Evolutionary conservation across 2,797 vertebrate species (phyloP).

Genomic region (Sebastes vulpes): DNA sequence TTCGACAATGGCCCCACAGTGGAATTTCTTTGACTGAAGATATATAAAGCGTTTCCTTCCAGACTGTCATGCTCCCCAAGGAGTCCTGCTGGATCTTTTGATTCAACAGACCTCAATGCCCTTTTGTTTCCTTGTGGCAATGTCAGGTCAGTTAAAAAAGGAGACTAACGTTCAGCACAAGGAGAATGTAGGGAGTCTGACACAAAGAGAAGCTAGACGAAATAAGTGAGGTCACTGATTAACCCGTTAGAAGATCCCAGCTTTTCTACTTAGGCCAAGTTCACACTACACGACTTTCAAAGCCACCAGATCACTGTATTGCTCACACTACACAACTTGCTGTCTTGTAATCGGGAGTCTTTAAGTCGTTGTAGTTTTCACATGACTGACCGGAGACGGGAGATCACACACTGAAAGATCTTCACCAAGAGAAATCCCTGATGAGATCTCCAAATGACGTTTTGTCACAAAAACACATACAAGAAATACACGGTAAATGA

Average conservation of each 20-base stretch:
- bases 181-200: neutral
- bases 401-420: no score
- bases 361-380: no score
- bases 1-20: neutral
- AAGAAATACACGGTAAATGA: no score
- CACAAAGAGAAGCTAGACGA: neutral
- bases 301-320: no score
- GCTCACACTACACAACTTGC: no score
- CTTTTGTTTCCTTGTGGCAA: conserved; percentile 52
- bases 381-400: no score
- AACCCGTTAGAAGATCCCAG: neutral
- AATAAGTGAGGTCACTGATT: neutral
- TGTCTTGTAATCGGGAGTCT: no score
- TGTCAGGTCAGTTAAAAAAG: conserved; percentile 27
- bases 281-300: no score
- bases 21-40: neutral
- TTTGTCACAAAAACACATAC: no score
- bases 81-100: conserved; percentile 17
- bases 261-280: neutral
- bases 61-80: conserved; percentile 3
- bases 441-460: no score
- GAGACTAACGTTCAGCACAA: neutral
- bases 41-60: neutral
- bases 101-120: conserved; percentile 32
- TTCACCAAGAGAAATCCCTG: no score